These are phyloP conservation scores for Aleiodes leptofemur DNA, from an alignment of 2,888 invertebrate genomes.

Conservation along the genomic window DNA sequence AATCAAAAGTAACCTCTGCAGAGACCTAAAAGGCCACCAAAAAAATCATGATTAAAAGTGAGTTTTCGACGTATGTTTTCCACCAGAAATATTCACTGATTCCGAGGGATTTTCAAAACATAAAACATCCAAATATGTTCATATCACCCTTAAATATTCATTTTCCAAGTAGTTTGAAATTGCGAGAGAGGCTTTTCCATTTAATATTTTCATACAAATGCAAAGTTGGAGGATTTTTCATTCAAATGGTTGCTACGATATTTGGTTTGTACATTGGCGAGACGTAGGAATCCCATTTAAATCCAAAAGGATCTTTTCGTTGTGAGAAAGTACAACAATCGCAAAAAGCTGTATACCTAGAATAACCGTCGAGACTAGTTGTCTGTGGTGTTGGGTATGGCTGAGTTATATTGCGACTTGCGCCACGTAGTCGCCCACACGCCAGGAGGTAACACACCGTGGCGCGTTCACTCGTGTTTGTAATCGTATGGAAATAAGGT, in stretches of 20 bases:
- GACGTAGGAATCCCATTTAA: conserved; percentile 31
- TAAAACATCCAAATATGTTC: background rate
- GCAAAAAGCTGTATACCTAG: background rate
- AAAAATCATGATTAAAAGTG: too few species aligned
- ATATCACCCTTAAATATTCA: conserved; percentile 17
- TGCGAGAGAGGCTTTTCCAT: background rate
- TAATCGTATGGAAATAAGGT: conserved; percentile 70
- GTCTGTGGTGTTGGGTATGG: conserved; percentile 32
- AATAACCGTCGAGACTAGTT: conserved; percentile 22
- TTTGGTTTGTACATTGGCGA: conserved; percentile 35
- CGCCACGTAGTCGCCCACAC: conserved; percentile 57
- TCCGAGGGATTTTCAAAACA: background rate
- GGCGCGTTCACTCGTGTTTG: conserved; percentile 60
- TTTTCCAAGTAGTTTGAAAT: background rate
- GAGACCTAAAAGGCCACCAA: too few species aligned
- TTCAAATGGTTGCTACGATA: conserved; percentile 28
- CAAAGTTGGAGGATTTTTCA: conserved; percentile 28
- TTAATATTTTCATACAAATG: conserved; percentile 21
- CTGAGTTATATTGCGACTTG: conserved; percentile 58
- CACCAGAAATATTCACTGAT: too few species aligned
- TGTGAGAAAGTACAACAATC: background rate
- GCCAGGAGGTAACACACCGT: conserved; percentile 51
- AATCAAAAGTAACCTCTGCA: too few species aligned
- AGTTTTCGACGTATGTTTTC: too few species aligned
- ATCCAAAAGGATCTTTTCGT: conserved; percentile 25